phyloP scores from a whole-genome alignment of 2,113 vertebrate species.

The Larimichthys crocea region DNA sequence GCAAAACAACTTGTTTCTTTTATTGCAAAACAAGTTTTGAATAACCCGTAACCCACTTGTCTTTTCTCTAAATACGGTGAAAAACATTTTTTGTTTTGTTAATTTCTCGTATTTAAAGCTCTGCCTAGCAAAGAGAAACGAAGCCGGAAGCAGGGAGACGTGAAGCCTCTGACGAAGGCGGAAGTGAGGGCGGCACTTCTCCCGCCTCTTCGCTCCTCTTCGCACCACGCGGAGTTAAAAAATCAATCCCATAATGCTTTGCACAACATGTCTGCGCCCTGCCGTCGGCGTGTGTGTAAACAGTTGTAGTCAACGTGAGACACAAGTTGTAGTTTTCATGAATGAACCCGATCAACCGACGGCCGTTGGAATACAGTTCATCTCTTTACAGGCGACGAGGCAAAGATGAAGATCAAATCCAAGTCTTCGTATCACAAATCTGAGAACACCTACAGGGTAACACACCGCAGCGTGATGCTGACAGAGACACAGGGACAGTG shows the following conservation, averaged over 20 bases:
- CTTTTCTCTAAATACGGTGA: too few relatives aligned
- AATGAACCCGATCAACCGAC: background rate
- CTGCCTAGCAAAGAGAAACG: background rate
- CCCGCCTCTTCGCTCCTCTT: slow-evolving; percentile 2
- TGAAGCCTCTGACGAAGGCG: slow-evolving; percentile 43
- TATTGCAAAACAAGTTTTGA: too few relatives aligned
- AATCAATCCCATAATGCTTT: slow-evolving; percentile 67
- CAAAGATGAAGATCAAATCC: slow-evolving; percentile 83
- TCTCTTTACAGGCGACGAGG: background rate
- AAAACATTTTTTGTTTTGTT: too few relatives aligned
- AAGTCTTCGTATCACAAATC: slow-evolving; percentile 92
- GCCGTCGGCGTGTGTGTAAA: slow-evolving; percentile 75
- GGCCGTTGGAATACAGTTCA: background rate
- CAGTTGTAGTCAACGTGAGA: slow-evolving; percentile 20
- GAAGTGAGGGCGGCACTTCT: background rate
- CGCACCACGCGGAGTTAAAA: slow-evolving; percentile 62
- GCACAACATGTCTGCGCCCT: slow-evolving; percentile 70
- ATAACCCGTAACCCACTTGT: too few relatives aligned
- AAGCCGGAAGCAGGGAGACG: background rate
- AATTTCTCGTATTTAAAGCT: too few relatives aligned
- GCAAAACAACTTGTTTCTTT: too few relatives aligned
- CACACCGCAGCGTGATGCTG: slow-evolving; percentile 13
- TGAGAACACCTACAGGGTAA: slow-evolving; percentile 92
- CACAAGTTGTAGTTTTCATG: slow-evolving; percentile 25
- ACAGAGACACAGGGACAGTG: fast-evolving